A percentile compares a stretch with the other conserved stretches of the same genome.
These are phyloP conservation scores for Amphiura filiformis DNA, from an alignment of 35 echinoderm and acorn worm species.

Conservation along the genomic window DNA sequence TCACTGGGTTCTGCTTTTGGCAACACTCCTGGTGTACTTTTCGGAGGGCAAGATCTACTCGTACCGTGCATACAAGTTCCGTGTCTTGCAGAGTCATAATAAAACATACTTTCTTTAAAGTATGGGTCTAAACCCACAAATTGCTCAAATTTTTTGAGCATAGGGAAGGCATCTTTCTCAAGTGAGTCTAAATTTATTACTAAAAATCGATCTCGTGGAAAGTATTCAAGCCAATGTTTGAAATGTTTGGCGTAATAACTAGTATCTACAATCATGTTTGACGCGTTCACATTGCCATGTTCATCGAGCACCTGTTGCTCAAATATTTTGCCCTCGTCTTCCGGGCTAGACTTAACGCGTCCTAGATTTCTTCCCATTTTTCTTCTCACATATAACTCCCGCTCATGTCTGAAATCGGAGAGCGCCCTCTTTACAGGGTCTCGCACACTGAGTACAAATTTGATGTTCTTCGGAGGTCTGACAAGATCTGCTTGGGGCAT, in stretches of 20 bases:
- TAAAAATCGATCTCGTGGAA: slow-evolving; percentile 59
- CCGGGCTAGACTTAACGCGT: neutral
- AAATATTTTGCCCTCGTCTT: slow-evolving; percentile 51
- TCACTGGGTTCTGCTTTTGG: slow-evolving; percentile 70
- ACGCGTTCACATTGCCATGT: slow-evolving; percentile 65
- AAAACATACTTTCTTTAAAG: slow-evolving; percentile 81
- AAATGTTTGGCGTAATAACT: slow-evolving; percentile 73
- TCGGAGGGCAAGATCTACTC: slow-evolving; percentile 60
- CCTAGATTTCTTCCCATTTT: neutral
- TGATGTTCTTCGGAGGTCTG: slow-evolving; percentile 55
- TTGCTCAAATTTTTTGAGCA: slow-evolving; percentile 63
- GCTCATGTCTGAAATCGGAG: slow-evolving; percentile 89
- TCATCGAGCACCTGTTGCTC: slow-evolving; percentile 29
- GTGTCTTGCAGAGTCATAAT: slow-evolving; percentile 46
- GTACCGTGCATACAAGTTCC: slow-evolving; percentile 55
- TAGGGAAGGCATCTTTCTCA: slow-evolving; percentile 32
- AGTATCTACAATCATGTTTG: slow-evolving; percentile 58
- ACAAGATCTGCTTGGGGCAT: slow-evolving; percentile 23
- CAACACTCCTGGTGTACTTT: slow-evolving; percentile 80
- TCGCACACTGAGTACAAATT: slow-evolving; percentile 80
- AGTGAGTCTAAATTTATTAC: slow-evolving; percentile 62
- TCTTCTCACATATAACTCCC: slow-evolving; percentile 47
- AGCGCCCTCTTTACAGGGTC: slow-evolving; percentile 64
- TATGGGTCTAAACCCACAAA: slow-evolving; percentile 62
- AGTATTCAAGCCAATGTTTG: slow-evolving; percentile 81